These are phyloP conservation scores for Apaloderma vittatum DNA, from an alignment of 2,113 vertebrate genomes.

Conservation along the genomic window DNA sequence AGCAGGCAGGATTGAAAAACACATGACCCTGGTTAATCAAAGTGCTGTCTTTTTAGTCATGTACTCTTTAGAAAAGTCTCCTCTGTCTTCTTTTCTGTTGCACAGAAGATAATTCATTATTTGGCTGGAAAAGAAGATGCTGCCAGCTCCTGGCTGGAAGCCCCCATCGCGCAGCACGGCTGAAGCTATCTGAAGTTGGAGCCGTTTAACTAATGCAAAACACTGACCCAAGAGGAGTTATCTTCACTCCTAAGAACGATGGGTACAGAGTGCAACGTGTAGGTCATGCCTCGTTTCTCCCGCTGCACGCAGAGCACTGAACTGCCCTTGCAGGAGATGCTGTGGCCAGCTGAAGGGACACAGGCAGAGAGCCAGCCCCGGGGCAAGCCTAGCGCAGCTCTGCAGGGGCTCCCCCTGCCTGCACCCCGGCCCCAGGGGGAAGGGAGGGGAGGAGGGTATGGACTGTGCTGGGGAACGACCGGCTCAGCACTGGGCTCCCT, in stretches of 20 bases:
- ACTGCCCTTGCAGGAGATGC: neutral
- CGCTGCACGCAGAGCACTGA: neutral
- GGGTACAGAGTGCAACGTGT: neutral
- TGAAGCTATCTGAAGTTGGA: neutral
- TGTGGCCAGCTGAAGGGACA: neutral
- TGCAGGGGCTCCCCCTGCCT: no score
- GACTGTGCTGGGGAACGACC: rapidly evolving
- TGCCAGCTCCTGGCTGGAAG: neutral
- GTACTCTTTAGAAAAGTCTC: neutral
- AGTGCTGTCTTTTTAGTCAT: neutral
- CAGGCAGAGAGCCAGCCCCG: neutral
- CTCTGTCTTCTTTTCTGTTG: neutral
- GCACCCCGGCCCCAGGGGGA: neutral
- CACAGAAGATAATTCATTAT: neutral
- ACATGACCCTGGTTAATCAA: neutral
- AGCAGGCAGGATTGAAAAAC: neutral
- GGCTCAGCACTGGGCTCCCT: neutral
- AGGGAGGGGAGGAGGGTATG: neutral
- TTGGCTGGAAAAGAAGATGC: neutral
- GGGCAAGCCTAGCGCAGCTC: neutral
- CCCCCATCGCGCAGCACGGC: neutral
- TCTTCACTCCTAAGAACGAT: rapidly evolving
- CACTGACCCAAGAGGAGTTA: neutral
- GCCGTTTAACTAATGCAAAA: neutral
- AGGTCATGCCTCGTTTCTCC: neutral